Conservation (phyloP, 2,797 vertebrate species). For the Pantherophis vulpinus region DNA sequence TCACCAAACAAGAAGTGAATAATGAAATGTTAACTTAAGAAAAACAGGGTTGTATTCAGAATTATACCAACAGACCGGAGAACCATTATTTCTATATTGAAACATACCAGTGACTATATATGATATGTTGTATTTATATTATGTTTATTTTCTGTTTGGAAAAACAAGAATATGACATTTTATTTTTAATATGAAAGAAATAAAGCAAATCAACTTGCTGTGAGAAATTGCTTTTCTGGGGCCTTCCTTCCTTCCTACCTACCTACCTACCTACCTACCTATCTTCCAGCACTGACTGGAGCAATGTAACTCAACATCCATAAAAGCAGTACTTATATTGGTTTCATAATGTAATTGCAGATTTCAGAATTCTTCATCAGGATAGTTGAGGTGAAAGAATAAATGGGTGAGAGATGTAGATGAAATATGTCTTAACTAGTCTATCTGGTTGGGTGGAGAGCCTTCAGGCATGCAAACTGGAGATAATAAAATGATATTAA, state of each 20-base stretch:
- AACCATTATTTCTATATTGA: conserved; percentile 13
- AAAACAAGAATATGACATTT: background rate
- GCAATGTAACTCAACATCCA: background rate
- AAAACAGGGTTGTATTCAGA: conserved; percentile 19
- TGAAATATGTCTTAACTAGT: background rate
- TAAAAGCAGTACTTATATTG: background rate
- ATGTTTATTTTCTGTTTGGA: background rate
- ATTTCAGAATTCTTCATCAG: background rate
- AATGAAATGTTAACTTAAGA: conserved; percentile 44
- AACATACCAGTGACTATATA: background rate
- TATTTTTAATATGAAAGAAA: background rate
- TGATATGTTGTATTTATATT: background rate
- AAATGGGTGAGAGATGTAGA: background rate
- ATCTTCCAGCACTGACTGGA: background rate
- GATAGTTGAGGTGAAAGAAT: background rate
- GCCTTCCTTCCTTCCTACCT: no score
- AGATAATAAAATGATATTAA: background rate
- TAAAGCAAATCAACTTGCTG: background rate
- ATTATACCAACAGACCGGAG: background rate
- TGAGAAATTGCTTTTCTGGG: background rate
- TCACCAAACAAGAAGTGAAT: conserved; percentile 45
- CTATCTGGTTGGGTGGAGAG: background rate
- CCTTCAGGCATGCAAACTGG: background rate
- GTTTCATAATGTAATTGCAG: background rate
- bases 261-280: no score